A percentile compares a stretch with the other conserved stretches of the same genome.
These are phyloP conservation scores for Agrotis ipsilon DNA, from an alignment of 2,888 invertebrate genomes.

Conservation along the genomic window DNA sequence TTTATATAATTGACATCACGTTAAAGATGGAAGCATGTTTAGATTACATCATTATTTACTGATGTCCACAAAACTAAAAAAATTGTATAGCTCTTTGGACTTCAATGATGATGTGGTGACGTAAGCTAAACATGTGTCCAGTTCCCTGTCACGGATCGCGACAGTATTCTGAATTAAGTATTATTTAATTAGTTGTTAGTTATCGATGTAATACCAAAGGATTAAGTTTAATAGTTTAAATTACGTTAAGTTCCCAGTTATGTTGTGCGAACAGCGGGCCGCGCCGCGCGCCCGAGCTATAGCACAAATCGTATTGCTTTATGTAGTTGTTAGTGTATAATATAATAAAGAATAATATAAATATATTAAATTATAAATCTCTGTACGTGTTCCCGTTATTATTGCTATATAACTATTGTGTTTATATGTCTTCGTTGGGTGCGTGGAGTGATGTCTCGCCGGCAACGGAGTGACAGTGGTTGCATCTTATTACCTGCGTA, in stretches of 20 bases:
- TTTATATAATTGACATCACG: conserved; percentile 43
- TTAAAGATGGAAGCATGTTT: conserved; percentile 21
- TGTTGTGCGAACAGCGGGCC: conserved; percentile 32
- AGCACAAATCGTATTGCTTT: conserved; percentile 87
- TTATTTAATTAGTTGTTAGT: conserved; percentile 73
- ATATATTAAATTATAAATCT: conserved; percentile 76
- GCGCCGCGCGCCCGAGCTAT: conserved; percentile 68
- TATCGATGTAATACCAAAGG: conserved; percentile 78
- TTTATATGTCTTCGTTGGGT: conserved; percentile 64
- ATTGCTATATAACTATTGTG: conserved; percentile 63
- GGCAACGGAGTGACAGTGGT: conserved; percentile 49
- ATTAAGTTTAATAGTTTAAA: conserved; percentile 66
- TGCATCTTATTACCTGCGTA: conserved; percentile 56
- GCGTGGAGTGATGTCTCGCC: conserved; percentile 57
- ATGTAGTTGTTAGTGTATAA: conserved; percentile 86
- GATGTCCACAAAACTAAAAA: neutral
- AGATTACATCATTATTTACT: conserved; percentile 25
- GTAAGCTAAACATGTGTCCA: conserved; percentile 32
- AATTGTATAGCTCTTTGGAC: neutral
- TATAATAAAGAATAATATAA: conserved; percentile 70
- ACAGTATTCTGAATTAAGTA: conserved; percentile 73
- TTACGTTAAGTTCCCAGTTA: conserved; percentile 50
- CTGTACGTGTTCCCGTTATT: conserved; percentile 80
- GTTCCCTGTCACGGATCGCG: conserved; percentile 53
- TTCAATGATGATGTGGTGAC: neutral